Percentiles rank a stretch among this genome's conserved stretches.
Evolutionary conservation across 2,797 vertebrate genomes (phyloP).

Genomic region (Mallotus villosus): DNA sequence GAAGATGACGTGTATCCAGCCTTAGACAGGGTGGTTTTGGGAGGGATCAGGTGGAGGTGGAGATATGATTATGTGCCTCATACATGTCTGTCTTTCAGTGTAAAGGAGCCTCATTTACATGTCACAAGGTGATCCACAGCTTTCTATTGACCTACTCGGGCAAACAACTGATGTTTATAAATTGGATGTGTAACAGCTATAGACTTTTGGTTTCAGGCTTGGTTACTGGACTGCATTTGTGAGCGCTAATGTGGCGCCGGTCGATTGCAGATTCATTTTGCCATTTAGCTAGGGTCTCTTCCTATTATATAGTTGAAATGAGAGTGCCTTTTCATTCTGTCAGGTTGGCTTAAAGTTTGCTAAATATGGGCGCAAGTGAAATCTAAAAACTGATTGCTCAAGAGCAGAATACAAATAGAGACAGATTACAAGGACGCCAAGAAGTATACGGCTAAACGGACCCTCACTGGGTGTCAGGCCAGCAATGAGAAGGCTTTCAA

Average conservation of each 20-base stretch:
- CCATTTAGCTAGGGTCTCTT: conserved; percentile 66
- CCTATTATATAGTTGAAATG: conserved; percentile 62
- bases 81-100: conserved; percentile 46
- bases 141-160: conserved; percentile 53
- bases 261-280: conserved; percentile 65
- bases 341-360: conserved; percentile 52
- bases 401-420: conserved; percentile 52
- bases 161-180: conserved; percentile 66
- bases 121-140: conserved; percentile 71
- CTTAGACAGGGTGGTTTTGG: conserved; percentile 13
- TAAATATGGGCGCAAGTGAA: conserved; percentile 55
- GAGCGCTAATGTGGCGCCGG: conserved; percentile 49
- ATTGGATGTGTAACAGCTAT: conserved; percentile 70
- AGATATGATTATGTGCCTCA: conserved; percentile 58
- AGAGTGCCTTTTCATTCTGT: conserved; percentile 60
- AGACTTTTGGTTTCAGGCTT: conserved; percentile 68
- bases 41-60: conserved; percentile 26
- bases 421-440: conserved; percentile 32
- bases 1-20: conserved; percentile 29
- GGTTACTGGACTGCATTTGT: conserved; percentile 55
- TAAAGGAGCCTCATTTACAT: conserved; percentile 64
- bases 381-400: conserved; percentile 52
- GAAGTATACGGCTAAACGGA: not conserved
- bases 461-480: not conserved
- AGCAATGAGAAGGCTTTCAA: not conserved